Base-by-base conservation (phyloP, 2,797 vertebrate genomes). In the Choloepus didactylus region DNA sequence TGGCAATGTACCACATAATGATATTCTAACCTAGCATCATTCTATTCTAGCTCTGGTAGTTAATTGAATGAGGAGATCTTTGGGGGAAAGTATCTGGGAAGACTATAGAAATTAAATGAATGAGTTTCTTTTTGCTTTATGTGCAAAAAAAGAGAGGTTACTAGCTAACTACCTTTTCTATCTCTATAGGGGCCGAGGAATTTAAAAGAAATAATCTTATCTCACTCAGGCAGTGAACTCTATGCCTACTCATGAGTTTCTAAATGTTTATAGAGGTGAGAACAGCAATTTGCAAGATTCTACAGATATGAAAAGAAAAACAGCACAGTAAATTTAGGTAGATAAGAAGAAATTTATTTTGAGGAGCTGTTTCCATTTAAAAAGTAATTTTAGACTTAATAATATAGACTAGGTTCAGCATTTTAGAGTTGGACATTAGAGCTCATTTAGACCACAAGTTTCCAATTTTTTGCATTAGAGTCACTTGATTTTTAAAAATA, bases 1-100 rank as follows among this genome's bases (percentile, higher is more conserved):
- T 29, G 49, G 87, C 69, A 91, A 54, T 87, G 35, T 29, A 67
- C 14, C 27, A 83, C 44, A 69, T 79, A 92, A 95, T 86, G 75
- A 83, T 64, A 95, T 89, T 54, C 80, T 73, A 95, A 92, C 51
- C 23, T 89, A 84, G 81, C 89, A 96, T 95, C 88, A 88, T 92
- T 97, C 67, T 97, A 9, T 82, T 79, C 21, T 93, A 93, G 80
- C 95, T 96, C 97, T 97, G 80, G 96, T 96, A 97, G 96, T 97
- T 97, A 98, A 97, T 76, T 97, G 97, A 97, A 96, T 75, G 75
- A 95, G 87, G 94, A 95, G 89, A 95, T 96, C 41, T 97, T 95
- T 96, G 91, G 96, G 93, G 86, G n/a, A 89, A 76, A 85, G 92
- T 97, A 96, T 96, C 77, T 93, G 95, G 73, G 59, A 97, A 98